These are phyloP conservation scores for Rousettus madagascariensis DNA, from an alignment of 2,797 vertebrate genomes.

Conservation along the genomic window DNA sequence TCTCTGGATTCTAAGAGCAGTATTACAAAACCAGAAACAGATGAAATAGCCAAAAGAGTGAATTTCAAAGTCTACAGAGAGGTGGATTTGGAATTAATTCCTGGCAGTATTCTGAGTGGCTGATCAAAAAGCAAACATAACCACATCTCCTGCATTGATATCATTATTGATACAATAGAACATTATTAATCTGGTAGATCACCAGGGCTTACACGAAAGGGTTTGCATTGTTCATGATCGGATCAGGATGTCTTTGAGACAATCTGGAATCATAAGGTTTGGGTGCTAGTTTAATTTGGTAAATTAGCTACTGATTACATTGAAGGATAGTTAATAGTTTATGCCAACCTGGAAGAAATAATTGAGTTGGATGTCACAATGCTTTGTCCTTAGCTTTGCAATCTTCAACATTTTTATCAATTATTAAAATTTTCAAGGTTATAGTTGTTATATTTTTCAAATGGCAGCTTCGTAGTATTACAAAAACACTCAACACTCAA, in stretches of 20 bases:
- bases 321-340: background rate
- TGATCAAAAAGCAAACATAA: conserved; percentile 21
- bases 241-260: background rate
- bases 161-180: background rate
- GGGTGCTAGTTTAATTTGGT: background rate
- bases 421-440: background rate
- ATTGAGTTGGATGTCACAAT: background rate
- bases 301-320: background rate
- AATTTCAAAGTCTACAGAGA: background rate
- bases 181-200: background rate
- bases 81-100: background rate
- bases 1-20: background rate
- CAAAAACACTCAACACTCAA: background rate
- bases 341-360: background rate
- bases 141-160: background rate
- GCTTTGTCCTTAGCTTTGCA: background rate
- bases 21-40: background rate
- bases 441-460: background rate
- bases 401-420: background rate
- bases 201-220: background rate
- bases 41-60: background rate
- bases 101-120: background rate
- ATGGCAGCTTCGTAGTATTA: background rate
- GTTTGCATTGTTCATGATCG: background rate
- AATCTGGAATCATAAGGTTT: background rate